Evolutionary conservation across 2,797 vertebrate genomes (phyloP).

Genomic region (Dipus sagitta): DNA sequence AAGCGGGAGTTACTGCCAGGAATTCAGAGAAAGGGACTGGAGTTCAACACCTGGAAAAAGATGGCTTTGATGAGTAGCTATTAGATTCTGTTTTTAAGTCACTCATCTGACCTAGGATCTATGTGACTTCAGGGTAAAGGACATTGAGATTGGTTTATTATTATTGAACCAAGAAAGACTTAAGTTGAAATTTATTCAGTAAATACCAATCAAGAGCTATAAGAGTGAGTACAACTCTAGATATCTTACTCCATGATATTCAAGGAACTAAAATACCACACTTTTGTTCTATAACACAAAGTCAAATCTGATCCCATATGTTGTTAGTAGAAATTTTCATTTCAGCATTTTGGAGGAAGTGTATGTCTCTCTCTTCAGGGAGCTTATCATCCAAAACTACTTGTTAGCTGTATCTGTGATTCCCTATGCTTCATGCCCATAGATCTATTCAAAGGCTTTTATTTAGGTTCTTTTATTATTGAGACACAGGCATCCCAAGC

Average conservation of each 20-base stretch:
- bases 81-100: background rate
- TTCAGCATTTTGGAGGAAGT: conserved; percentile 4
- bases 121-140: background rate
- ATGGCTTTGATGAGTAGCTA: background rate
- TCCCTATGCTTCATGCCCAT: background rate
- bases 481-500: background rate
- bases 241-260: background rate
- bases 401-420: background rate
- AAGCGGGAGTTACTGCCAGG: background rate
- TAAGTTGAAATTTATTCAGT: background rate
- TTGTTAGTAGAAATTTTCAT: background rate
- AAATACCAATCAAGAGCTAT: conserved; percentile 25
- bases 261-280: background rate
- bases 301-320: background rate
- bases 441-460: background rate
- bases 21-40: background rate
- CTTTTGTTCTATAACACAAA: background rate
- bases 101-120: background rate
- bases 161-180: background rate
- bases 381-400: background rate
- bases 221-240: background rate
- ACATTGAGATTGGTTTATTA: background rate
- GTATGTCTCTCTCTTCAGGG: background rate
- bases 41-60: background rate
- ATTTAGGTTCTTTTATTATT: background rate